Conservation (phyloP, 1,140 invertebrate genomes). For the Lucilia sericata region DNA sequence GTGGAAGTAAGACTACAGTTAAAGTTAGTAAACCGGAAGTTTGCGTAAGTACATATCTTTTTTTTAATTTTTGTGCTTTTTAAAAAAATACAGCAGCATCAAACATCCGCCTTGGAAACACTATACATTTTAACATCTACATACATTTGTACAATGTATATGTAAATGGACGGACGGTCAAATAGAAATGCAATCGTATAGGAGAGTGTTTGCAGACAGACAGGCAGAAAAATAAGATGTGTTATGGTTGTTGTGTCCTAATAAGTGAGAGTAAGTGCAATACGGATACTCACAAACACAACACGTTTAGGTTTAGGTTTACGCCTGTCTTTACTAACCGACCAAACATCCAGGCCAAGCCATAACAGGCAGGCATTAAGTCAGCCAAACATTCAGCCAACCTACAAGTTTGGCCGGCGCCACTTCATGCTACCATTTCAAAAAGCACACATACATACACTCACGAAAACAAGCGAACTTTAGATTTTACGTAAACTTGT, state of each 20-base stretch:
- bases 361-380: conserved; percentile 18
- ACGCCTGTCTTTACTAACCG: conserved; percentile 6
- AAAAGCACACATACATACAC: background rate
- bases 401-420: conserved; percentile 37
- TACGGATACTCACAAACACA: conserved; percentile 29
- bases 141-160: background rate
- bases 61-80: conserved; percentile 28
- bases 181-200: background rate
- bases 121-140: background rate
- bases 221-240: background rate
- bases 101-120: conserved; percentile 30
- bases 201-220: background rate
- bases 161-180: conserved; percentile 11
- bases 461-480: background rate
- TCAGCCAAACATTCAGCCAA: conserved; percentile 20
- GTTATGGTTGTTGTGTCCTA: conserved; percentile 20
- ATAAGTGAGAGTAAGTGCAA: background rate
- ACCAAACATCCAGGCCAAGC: background rate
- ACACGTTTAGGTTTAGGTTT: conserved; percentile 28
- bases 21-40: conserved; percentile 33
- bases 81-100: conserved; percentile 14
- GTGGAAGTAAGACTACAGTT: no score
- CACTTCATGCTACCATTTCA: conserved; percentile 3
- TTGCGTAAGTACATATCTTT: conserved; percentile 27
- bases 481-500: background rate